Evolutionary conservation across 2,113 vertebrate species (phyloP).

Genomic region (Nannospalax galili): DNA sequence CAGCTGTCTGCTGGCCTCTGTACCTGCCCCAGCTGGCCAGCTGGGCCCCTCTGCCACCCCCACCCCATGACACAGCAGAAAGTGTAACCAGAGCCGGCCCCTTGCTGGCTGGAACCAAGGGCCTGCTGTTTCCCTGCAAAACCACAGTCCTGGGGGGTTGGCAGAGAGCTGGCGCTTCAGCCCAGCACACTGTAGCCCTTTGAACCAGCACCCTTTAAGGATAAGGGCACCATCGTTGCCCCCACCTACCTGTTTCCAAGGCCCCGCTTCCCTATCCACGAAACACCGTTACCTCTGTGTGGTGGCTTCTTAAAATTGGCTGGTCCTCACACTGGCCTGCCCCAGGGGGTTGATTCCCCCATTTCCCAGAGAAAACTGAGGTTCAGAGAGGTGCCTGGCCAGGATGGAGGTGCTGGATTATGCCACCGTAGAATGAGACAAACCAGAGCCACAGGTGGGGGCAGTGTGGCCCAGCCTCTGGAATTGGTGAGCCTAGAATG

Average conservation of each 20-base stretch:
- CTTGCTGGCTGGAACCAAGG: neutral
- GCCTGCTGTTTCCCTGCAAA: neutral
- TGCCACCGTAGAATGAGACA: neutral
- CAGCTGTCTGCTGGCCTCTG: constrained; percentile 49
- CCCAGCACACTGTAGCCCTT: neutral
- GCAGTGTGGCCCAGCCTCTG: neutral
- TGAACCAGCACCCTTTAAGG: neutral
- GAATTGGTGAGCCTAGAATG: neutral
- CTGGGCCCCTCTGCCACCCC: constrained; percentile 52
- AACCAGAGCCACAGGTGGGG: neutral
- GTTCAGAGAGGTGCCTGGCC: neutral
- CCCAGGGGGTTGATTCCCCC: neutral
- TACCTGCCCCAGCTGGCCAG: constrained; percentile 39
- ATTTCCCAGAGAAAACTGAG: neutral
- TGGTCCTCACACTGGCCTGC: neutral
- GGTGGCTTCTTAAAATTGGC: neutral
- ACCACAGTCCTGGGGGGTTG: neutral
- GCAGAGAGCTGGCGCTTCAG: neutral
- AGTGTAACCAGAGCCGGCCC: constrained; percentile 35
- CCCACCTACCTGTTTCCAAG: neutral
- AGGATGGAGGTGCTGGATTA: neutral
- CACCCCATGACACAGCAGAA: constrained; percentile 75
- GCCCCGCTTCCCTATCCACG: neutral
- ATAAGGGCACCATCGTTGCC: neutral
- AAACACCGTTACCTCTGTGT: neutral